phyloP scores from a whole-genome alignment of 2,797 vertebrate species.

The Cygnus olor region DNA sequence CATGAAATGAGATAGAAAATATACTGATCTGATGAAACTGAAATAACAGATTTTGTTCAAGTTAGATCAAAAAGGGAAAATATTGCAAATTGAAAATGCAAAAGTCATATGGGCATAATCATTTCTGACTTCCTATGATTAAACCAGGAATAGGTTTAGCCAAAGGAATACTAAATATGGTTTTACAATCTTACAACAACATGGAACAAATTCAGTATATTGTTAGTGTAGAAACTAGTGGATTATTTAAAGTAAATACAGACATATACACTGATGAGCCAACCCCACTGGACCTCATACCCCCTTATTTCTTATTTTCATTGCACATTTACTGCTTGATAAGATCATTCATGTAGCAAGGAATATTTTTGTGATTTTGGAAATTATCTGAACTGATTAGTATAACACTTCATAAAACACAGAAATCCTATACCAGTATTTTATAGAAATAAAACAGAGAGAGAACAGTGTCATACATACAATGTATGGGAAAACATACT shows the following conservation, averaged over 20 bases:
- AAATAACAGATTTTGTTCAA: constrained; percentile 16
- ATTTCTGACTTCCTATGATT: background rate
- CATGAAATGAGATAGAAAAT: background rate
- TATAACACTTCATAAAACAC: background rate
- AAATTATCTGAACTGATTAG: background rate
- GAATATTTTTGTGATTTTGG: background rate
- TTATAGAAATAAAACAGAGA: background rate
- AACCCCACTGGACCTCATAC: background rate
- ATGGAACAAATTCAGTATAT: constrained; percentile 1
- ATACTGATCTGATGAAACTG: constrained; percentile 4
- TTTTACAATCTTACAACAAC: constrained; percentile 2
- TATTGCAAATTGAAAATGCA: background rate
- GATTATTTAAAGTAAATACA: constrained; percentile 57
- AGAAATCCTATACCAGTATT: background rate
- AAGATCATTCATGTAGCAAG: background rate
- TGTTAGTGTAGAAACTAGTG: background rate
- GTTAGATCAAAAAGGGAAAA: background rate
- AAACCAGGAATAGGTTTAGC: background rate
- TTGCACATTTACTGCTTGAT: background rate
- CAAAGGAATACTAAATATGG: background rate
- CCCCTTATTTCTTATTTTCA: background rate
- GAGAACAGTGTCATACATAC: background rate
- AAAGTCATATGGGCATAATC: background rate
- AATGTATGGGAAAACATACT: background rate
- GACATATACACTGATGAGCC: background rate